Base-by-base conservation (phyloP, 2,888 invertebrate genomes). In the Alitta virens region DNA sequence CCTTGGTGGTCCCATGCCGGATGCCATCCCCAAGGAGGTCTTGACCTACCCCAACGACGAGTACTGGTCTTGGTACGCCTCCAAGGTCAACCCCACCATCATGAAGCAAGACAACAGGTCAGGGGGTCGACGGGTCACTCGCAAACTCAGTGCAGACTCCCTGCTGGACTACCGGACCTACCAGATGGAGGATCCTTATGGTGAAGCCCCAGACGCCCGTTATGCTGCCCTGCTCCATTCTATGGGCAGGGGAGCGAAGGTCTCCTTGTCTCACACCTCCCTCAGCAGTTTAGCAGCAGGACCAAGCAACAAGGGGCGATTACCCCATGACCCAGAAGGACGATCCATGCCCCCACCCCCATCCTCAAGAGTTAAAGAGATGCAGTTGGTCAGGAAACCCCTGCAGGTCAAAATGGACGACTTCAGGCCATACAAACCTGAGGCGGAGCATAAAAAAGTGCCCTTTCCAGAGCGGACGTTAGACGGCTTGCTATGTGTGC, bases 331-430 rank as follows among this genome's bases (percentile, higher is more conserved):
- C 53, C 23, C 50, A 5, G 55, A 42, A 27, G 57, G 57, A 26
- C 33, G 42, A 54, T 24, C 51, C 58, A 55, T 62, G 43, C 33
- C 33, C 5, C 56, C 56, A 1, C 57, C 62, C 1, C 55, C 64
- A 26, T 60, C 64, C 21, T 52, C 59, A 2, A 50, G 63, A 18
- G 40, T 63, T 14, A 57, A 60, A 23, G 66, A 66, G 33, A 67
- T 78, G 49, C 78, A 79, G 57, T 67, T 80, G 54, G 74, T 75
- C 7, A 75, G 78, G 53, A 77, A 78, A 56, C 80, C 81, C 14
- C 65, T 80, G 59, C 78, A 79, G 67, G 77, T 81, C 46, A 74
- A 77, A 7, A 77, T 77, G 60, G 79, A 79, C 38, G 78, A 80
- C 59, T 80, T 78, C 63, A 74, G 75, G 55, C 73, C 75, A n/a